Percentiles rank a stretch among this genome's conserved stretches.
Conservation (phyloP, 2,797 vertebrate species). For the Poecilia picta region DNA sequence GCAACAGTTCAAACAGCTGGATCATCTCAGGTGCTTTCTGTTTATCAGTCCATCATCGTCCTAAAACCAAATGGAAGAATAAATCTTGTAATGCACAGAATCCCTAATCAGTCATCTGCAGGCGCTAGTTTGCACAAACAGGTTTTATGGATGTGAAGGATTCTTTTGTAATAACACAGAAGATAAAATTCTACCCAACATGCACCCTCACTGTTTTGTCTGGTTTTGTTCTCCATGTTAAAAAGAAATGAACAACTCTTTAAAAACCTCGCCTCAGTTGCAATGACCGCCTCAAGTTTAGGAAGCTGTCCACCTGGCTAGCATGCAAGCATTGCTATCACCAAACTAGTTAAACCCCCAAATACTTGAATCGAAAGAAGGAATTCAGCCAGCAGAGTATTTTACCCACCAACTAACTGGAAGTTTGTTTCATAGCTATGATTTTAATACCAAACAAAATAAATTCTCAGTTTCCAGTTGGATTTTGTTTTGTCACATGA, state of each 20-base stretch:
- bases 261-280: not conserved
- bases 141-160: not conserved
- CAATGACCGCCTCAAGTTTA: not conserved
- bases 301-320: not conserved
- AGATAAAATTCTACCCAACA: not conserved
- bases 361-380: too few species aligned
- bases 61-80: not conserved
- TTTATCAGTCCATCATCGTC: not conserved
- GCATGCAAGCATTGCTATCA: not conserved
- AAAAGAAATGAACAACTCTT: not conserved
- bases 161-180: not conserved
- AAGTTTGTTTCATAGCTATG: not conserved
- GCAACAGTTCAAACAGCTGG: not conserved
- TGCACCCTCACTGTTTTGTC: not conserved
- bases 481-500: not conserved
- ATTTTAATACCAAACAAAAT: not conserved
- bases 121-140: not conserved
- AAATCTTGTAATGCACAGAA: not conserved
- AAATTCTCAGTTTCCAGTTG: not conserved
- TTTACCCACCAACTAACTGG: not conserved
- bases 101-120: not conserved
- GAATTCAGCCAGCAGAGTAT: not conserved
- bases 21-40: not conserved
- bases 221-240: not conserved
- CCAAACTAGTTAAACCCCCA: not conserved